Base-by-base conservation (phyloP, 2,113 vertebrate genomes). In the Myotis yumanensis region DNA sequence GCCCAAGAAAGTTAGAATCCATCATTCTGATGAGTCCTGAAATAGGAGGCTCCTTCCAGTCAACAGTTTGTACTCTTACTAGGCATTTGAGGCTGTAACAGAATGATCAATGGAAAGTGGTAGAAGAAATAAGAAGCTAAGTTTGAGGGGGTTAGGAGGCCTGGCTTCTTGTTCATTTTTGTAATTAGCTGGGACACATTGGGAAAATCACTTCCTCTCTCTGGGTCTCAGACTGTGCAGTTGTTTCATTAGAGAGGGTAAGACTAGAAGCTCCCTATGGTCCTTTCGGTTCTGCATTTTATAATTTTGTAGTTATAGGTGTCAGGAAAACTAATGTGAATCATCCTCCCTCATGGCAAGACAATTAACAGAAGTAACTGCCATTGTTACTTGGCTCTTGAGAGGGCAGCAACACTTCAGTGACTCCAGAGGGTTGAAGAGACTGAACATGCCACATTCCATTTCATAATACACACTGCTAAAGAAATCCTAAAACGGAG, bases 21-120 rank as follows among this genome's bases (percentile, higher is more conserved):
- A 11, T 90, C 68, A 37, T 90, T 80, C 72, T 73, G 80, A 73
- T 80, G 71, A 85, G 62, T 85, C 40, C 52, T 86, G 68, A 81
- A 86, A 54, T 23, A 75, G 72, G 35, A 94, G 54, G 37, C 32
- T 22, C 40, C 75, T 8, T 64, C 17, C 57, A 71, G 40, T 35
- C 23, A 32, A 46, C 51, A 52, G 46, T 59, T n/a, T 48, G 75
- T 71, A 17, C 23, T 82, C 76, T 57, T 32, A 28, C 69, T 32
- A 35, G 52, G 43, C 35, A 28, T 54, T 51, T 35, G 52, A 48
- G 32, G 76, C 43, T 76, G 52, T 72, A 68, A 16, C 37, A 75
- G 54, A 75, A 68, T 46, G 91, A 28, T 54, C 52, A 64, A 37
- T 1, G 35, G 52, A 72, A 84, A 57, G 64, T 84, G 71, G 40